Base-by-base conservation (phyloP, 1,140 invertebrate species). In the Penaeus vannamei region DNA sequence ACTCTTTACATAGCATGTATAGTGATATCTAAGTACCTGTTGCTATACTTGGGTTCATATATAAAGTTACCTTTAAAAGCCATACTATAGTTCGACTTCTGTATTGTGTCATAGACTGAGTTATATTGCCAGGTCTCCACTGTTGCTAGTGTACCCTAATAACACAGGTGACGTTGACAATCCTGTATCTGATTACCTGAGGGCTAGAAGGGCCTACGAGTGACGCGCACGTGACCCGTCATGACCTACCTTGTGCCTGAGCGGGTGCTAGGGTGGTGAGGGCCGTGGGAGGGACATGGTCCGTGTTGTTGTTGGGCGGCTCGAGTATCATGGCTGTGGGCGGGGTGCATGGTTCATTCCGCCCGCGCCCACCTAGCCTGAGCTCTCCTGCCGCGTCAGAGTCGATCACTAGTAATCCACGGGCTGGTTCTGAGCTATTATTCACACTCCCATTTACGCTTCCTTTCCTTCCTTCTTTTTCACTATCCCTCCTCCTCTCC, bases 281-380 rank as follows among this genome's bases (percentile, higher is more conserved):
- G 82, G 81, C 87, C 82, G 87, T 85, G 87, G 87, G 87, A 79
- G 83, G 82, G 66, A 89, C 87, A 84, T 89, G 87, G 66, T 89
- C 87, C 69, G 87, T 89, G 83, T 84, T 89, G 87, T 89, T 89
- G 82, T 82, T 89, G 87, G 87, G 87, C 83, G 87, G 87, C 82
- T 89, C 87, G 82, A 85, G 76, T 76, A 89, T 82, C 87, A 89
- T 89, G 87, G 76, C 87, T 89, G 83, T 89, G 87, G 87, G 87
- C 82, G 87, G 87, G 87, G 87, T 72, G 87, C 87, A 89, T 89
- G 87, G 87, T 83, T 89, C 83, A 79, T 72, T 81, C 77, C 82
- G 82, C 82, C 87, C 87, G 84, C 86, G 85, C 86, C 80, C 64
- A 88, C 86, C 81, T 88, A 77, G 53, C 42, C 60, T 84, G 80